Conservation (phyloP, 2,797 vertebrate genomes). For the Rhabdophis nuchalis region DNA sequence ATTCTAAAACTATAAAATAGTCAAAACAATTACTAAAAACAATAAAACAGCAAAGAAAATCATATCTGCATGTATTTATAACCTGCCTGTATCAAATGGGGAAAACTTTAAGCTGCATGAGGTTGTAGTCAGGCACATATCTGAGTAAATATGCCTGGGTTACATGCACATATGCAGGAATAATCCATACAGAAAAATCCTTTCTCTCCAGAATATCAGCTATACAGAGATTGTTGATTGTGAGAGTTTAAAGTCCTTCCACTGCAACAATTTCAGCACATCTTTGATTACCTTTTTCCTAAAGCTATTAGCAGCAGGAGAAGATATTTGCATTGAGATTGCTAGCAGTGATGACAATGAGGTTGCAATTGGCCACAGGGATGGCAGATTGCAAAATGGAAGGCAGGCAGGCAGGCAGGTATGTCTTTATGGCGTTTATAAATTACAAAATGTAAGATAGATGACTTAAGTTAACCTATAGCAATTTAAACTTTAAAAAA, state of each 20-base stretch:
- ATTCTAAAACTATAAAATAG: not conserved
- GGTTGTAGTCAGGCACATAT: not conserved
- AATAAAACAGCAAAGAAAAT: not conserved
- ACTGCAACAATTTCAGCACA: not conserved
- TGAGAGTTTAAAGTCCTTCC: not conserved
- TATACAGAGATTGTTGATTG: not conserved
- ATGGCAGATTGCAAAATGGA: not conserved
- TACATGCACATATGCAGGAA: not conserved
- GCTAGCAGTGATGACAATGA: not conserved
- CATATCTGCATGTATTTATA: not conserved
- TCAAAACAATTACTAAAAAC: not conserved
- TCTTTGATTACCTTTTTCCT: not conserved
- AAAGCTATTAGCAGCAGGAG: not conserved
- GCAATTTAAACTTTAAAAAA: not conserved
- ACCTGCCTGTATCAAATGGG: not conserved
- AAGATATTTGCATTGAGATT: not conserved
- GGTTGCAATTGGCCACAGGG: not conserved
- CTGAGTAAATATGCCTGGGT: not conserved
- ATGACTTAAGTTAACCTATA: not conserved
- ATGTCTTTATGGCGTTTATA: not conserved
- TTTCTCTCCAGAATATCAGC: not conserved
- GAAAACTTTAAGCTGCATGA: not conserved
- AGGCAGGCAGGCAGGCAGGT: not conserved
- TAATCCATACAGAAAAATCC: not conserved
- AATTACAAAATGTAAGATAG: not conserved